These are phyloP conservation scores for Ctena decussata DNA, from an alignment of 2,888 invertebrate genomes.

Conservation along the genomic window DNA sequence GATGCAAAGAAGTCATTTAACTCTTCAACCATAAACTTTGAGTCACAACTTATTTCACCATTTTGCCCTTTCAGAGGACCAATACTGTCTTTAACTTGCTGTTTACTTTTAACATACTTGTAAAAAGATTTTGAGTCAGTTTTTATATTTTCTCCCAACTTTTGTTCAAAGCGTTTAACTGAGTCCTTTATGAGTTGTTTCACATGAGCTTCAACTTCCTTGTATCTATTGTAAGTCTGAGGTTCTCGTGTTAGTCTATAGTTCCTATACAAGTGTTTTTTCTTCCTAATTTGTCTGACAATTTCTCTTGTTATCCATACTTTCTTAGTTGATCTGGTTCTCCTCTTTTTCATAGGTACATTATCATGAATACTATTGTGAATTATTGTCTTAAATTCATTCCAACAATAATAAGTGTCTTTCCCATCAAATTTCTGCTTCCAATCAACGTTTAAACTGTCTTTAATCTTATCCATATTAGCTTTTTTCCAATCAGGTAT, in stretches of 20 bases:
- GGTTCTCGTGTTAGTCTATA: constrained; percentile 22
- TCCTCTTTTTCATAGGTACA: no score
- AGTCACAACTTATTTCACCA: background rate
- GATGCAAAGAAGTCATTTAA: background rate
- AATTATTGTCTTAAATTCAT: background rate
- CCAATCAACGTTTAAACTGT: background rate
- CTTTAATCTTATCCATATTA: no score
- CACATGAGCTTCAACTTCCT: constrained; percentile 15
- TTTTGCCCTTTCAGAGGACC: no score
- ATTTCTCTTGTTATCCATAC: constrained; percentile 17
- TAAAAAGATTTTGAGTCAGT: constrained; percentile 28
- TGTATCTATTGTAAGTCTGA: constrained; percentile 10
- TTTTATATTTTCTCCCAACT: no score
- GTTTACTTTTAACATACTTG: constrained; percentile 21
- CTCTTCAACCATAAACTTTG: constrained; percentile 2
- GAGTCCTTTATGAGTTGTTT: background rate
- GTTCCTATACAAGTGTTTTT: constrained; percentile 11
- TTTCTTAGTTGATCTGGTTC: no score
- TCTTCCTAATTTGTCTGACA: background rate
- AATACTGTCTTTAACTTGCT: constrained; percentile 6
- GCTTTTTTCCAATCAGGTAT: no score
- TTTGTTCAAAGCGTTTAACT: constrained; percentile 9
- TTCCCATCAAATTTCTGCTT: background rate
- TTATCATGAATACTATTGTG: background rate
- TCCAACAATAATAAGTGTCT: background rate